Evolutionary conservation across 1,140 invertebrate species (phyloP), one percentile per base, ranked within the genome.

Genomic region (Carcinoscorpius rotundicauda): DNA sequence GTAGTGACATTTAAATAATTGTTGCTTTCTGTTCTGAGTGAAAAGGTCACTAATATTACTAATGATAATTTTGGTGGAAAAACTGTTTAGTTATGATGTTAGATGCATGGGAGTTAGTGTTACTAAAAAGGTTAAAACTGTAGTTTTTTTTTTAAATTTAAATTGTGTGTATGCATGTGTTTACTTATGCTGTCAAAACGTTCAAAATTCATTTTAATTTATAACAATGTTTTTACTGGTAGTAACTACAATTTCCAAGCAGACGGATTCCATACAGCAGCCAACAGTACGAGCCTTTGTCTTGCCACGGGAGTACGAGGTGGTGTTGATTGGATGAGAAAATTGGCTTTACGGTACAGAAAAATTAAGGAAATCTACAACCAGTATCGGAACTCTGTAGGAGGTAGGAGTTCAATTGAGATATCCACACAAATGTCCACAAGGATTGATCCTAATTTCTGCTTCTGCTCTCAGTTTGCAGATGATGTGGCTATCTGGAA

Each of bases 341-440:
- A 98, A 76, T 79, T 97, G 60, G 93, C 95, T 3, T 97, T 97
- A 76, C 82, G 95, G 67, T 97, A 97, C 76, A 80, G 93, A 65
- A 88, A 92, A 75, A 97, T 98, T 71, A 97, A 96, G 79, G 93
- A 97, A 73, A 89, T 91, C 4, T 98, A 96, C 76, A 93, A 89
- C 73, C 91, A 87, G 75, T 96, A 95, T 77, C 84, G 91, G 65
- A 93, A 92, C 77, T 83, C 82, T 75, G 80, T 84, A 49, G 81
- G 81, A 86, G 89, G 90, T 93, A 75, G 80, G 78, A n/a, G 63
- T 51, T 58, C 52, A 53, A 1, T 29, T 29, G 29, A 29, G 29
- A 29, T 29, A 29, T 29, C 29, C 29, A 29, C 29, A 29, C 29
- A 29, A 29, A 29, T 2, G 2, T 29, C 29, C 29, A 29, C 5